Evolutionary conservation across 2,113 vertebrate genomes (phyloP).

Genomic region (Seriola quinqueradiata): DNA sequence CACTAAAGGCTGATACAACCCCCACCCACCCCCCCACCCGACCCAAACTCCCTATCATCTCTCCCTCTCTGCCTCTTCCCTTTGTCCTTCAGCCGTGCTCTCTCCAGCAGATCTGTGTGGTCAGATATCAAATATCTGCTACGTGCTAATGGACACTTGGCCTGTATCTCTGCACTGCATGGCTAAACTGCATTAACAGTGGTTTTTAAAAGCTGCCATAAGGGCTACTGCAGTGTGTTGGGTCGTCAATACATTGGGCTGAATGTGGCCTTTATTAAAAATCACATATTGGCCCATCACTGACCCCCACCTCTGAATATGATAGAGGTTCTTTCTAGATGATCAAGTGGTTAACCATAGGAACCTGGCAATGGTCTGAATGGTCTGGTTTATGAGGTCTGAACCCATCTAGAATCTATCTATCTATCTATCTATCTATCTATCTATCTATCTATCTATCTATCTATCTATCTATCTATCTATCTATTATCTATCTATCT

Average conservation of each 20-base stretch:
- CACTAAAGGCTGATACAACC: constrained; percentile 48
- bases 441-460: no score
- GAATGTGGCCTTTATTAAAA: constrained; percentile 16
- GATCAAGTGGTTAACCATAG: no score
- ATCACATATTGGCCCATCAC: not conserved
- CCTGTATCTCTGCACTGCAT: constrained; percentile 29
- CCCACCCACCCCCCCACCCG: constrained; percentile 4
- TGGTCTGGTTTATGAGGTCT: not conserved
- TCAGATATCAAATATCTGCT: constrained; percentile 70
- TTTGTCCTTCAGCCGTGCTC: constrained; percentile 75
- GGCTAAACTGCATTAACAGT: constrained; percentile 30
- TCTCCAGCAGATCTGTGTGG: constrained; percentile 56
- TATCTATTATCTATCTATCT: no score
- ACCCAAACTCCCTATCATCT: constrained; percentile 2
- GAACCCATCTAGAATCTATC: constrained; percentile 17
- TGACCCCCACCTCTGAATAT: not conserved
- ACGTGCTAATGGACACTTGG: constrained; percentile 58
- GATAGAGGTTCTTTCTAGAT: not conserved
- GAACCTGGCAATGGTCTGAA: no score
- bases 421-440: no score
- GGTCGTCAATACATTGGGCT: not conserved
- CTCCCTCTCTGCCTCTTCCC: constrained; percentile 30
- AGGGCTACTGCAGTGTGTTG: not conserved
- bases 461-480: no score
- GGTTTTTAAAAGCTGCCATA: constrained; percentile 18